phyloP scores from a whole-genome alignment of 2,888 invertebrate genomes.

The Cephonodes hylas region DNA sequence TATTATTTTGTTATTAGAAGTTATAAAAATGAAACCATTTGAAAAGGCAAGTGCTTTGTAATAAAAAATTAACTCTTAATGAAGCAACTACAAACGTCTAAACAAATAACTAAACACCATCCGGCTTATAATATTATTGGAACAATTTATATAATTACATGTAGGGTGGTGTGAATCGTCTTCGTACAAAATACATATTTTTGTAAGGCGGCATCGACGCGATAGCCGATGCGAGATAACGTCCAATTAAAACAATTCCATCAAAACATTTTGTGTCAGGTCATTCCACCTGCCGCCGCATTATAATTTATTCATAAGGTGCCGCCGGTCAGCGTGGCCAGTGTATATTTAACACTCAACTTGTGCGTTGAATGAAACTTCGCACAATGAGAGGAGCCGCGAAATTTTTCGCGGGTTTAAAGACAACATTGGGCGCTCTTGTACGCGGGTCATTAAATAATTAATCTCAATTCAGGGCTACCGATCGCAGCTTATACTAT shows the following conservation, averaged over 20 bases:
- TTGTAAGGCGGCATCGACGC: conserved; percentile 61
- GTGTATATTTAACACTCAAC: conserved; percentile 33
- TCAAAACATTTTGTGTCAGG: conserved; percentile 81
- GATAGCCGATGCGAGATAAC: conserved; percentile 70
- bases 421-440: background rate
- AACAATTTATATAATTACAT: conserved; percentile 46
- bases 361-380: conserved; percentile 23
- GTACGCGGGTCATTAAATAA: background rate
- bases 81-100: background rate
- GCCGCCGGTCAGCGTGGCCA: conserved; percentile 45
- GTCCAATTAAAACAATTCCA: conserved; percentile 81
- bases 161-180: conserved; percentile 65
- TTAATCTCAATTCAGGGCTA: background rate
- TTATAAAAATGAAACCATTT: background rate
- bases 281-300: conserved; percentile 76
- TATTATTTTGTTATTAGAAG: background rate
- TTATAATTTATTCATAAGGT: conserved; percentile 77
- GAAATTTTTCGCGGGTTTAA: background rate
- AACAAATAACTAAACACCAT: background rate
- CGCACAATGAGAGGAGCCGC: background rate
- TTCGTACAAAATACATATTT: conserved; percentile 71
- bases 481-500: background rate
- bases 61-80: background rate
- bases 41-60: background rate
- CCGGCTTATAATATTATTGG: conserved; percentile 18